Evolutionary conservation across 2,888 invertebrate species (phyloP), one percentile per base, ranked within the genome.

Genomic region (Volucella zonaria): DNA sequence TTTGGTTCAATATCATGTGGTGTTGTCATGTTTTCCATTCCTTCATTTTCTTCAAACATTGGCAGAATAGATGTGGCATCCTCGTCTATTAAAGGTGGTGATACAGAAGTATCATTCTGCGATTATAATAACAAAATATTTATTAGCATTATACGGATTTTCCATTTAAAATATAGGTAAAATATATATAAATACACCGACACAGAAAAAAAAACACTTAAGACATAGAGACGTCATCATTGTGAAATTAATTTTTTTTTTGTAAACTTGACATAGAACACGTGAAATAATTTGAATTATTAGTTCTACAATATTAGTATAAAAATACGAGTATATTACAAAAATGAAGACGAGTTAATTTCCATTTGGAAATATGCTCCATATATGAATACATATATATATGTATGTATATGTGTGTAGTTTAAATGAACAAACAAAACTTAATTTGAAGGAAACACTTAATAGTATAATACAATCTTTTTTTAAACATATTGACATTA

Each of bases 241-340:
- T 82, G 79, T 79, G 73, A 79, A 74, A 74, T 64, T 64, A 51
- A 79, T 68, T 79, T 54, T 38, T 45, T 15, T 31, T 51, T 76
- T 73, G 42, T 0, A 18, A 80, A 38, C 51, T 56, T 31, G 6
- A 73, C 14, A 68, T 45, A 18, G 18, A 31, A 45, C 10, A 76
- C 49, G 11, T 47, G 51, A 59, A 66, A 52, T 31, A 58, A 56
- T 71, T 70, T 15, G 42, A 71, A 52, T 40, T 58, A 31, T 40
- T 6, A 2, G 11, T 4, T 23, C 23, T 18, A n/a, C n/a, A n/a
- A n/a, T n/a, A n/a, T n/a, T n/a, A n/a, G n/a, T n/a, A n/a, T n/a
- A n/a, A n/a, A n/a, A n/a, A 23, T 23, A 23, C 18, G 18, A 23
- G 18, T 23, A 3, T 23, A 23, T 23, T 23, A 23, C 3, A 23